phyloP scores from a whole-genome alignment of 2,888 invertebrate species.

The Acanthosepion lycidas region DNA sequence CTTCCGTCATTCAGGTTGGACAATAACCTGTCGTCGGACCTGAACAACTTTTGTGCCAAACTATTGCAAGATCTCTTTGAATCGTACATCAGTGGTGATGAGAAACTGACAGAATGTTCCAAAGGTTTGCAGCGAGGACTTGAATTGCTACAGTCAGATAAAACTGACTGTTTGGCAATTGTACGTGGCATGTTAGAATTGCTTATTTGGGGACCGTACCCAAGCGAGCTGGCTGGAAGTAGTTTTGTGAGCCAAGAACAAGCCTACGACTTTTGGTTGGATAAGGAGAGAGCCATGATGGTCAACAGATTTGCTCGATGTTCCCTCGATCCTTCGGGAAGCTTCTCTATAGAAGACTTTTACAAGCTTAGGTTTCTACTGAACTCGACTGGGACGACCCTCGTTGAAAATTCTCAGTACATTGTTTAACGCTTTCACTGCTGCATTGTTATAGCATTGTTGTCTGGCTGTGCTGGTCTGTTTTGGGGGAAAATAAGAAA shows the following conservation, averaged over 20 bases:
- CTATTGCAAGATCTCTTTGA: constrained; percentile 40
- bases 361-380: constrained; percentile 69
- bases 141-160: constrained; percentile 58
- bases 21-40: not conserved
- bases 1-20: constrained; percentile 36
- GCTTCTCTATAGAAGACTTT: constrained; percentile 63
- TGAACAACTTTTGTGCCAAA: constrained; percentile 46
- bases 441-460: too few species aligned
- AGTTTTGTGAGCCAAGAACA: constrained; percentile 56
- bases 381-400: constrained; percentile 65
- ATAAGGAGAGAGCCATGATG: constrained; percentile 61
- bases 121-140: constrained; percentile 40
- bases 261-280: constrained; percentile 66
- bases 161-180: constrained; percentile 63
- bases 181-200: constrained; percentile 67
- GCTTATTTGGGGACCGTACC: constrained; percentile 67
- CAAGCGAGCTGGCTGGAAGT: constrained; percentile 23
- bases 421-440: not conserved
- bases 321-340: constrained; percentile 54
- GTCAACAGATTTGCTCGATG: constrained; percentile 63
- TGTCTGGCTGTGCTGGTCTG: too few species aligned
- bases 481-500: too few species aligned
- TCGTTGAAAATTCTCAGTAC: constrained; percentile 62
- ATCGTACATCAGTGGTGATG: constrained; percentile 35
- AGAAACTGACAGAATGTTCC: constrained; percentile 43